Evolutionary conservation across 2,113 vertebrate genomes (phyloP).

Genomic region (Pica pica): DNA sequence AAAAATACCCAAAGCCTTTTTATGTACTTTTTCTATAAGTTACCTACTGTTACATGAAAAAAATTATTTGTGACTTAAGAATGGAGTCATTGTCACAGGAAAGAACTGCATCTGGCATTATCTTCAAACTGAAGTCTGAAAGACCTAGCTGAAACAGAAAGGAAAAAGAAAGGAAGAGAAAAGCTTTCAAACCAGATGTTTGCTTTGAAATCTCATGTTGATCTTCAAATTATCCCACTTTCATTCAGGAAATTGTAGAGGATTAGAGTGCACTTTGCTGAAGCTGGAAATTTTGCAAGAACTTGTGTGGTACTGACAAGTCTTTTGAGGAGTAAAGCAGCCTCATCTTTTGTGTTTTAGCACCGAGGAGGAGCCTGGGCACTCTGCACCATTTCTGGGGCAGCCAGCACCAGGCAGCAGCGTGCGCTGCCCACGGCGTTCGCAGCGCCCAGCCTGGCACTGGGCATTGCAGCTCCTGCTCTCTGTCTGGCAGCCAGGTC

Average conservation of each 20-base stretch:
- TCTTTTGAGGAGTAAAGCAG: neutral
- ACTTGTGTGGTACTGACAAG: neutral
- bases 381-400: neutral
- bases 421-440: rapidly evolving
- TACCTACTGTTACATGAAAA: neutral
- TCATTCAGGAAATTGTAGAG: neutral
- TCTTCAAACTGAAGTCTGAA: neutral
- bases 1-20: neutral
- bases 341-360: neutral
- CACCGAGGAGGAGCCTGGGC: neutral
- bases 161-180: neutral
- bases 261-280: neutral
- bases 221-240: neutral
- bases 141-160: neutral
- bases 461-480: rapidly evolving
- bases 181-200: neutral
- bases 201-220: neutral
- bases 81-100: neutral
- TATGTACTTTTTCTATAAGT: neutral
- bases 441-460: neutral
- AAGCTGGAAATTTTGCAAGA: neutral
- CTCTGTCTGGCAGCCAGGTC: neutral
- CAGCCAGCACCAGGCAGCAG: neutral
- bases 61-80: neutral
- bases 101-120: neutral